These are phyloP conservation scores for Dasypus novemcinctus DNA, from an alignment of 2,113 vertebrate genomes.

Conservation along the genomic window DNA sequence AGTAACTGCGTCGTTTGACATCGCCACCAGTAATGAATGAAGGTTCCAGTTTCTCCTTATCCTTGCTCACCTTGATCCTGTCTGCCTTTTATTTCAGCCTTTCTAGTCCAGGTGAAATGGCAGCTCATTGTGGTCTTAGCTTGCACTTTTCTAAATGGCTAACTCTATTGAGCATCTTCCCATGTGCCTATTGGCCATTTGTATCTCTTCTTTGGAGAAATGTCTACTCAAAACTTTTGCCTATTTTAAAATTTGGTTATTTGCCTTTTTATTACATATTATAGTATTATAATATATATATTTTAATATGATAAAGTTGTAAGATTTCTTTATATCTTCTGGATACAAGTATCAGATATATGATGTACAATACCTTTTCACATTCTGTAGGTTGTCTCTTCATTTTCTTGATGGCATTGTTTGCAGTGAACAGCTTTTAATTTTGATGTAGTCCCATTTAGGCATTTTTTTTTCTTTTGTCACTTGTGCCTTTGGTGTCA, in stretches of 20 bases:
- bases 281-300: no score
- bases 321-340: neutral
- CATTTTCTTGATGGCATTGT: neutral
- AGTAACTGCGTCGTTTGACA: neutral
- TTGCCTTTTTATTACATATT: neutral
- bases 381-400: neutral
- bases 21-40: neutral
- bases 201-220: no score
- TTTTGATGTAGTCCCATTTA: neutral
- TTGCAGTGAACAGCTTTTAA: neutral
- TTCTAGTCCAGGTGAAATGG: neutral
- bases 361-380: neutral
- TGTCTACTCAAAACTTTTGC: neutral
- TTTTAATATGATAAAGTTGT: no score
- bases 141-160: neutral
- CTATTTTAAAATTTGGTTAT: neutral
- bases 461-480: neutral
- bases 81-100: neutral
- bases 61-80: neutral
- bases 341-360: neutral
- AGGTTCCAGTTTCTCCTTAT: neutral
- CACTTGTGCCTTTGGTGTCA: neutral
- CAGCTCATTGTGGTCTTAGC: neutral
- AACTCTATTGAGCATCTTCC: neutral
- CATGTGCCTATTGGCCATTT: neutral